A percentile compares a stretch with the other conserved stretches of the same genome.
Evolutionary conservation across 2,113 vertebrate species (phyloP).

Genomic region (Tiliqua scincoides): DNA sequence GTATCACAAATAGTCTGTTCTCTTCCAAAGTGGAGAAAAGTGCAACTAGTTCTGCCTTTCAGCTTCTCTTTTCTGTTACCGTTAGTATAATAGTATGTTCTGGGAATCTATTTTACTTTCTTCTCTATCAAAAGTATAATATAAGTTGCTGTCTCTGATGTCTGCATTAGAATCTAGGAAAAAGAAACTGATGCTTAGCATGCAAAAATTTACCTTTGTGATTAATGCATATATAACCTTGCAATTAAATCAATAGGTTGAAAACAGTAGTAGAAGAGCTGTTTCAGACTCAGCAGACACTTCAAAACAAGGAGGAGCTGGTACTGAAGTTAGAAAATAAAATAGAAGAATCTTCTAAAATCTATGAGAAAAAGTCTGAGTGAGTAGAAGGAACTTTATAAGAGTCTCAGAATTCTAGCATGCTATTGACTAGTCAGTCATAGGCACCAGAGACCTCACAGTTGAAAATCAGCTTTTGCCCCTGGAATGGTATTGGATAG

Average conservation of each 20-base stretch:
- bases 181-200: background rate
- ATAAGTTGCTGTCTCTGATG: background rate
- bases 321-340: slow-evolving; percentile 87
- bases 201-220: background rate
- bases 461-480: background rate
- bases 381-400: slow-evolving; percentile 69
- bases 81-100: background rate
- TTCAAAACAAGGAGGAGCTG: slow-evolving; percentile 88
- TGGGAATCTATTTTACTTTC: background rate
- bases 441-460: background rate
- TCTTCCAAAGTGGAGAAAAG: background rate
- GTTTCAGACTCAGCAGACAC: slow-evolving; percentile 87
- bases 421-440: background rate
- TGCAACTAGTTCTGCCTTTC: background rate
- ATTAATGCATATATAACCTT: background rate
- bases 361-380: slow-evolving; percentile 90
- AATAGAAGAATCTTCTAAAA: slow-evolving; percentile 88
- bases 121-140: background rate
- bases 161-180: background rate
- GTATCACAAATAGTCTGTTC: background rate
- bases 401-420: background rate
- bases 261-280: slow-evolving; percentile 90
- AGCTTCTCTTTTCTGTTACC: background rate
- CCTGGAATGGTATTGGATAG: background rate
- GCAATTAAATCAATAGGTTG: slow-evolving; percentile 76